Evolutionary conservation across 2,888 invertebrate genomes (phyloP).

Genomic region (Caenorhabditis uteleia): DNA sequence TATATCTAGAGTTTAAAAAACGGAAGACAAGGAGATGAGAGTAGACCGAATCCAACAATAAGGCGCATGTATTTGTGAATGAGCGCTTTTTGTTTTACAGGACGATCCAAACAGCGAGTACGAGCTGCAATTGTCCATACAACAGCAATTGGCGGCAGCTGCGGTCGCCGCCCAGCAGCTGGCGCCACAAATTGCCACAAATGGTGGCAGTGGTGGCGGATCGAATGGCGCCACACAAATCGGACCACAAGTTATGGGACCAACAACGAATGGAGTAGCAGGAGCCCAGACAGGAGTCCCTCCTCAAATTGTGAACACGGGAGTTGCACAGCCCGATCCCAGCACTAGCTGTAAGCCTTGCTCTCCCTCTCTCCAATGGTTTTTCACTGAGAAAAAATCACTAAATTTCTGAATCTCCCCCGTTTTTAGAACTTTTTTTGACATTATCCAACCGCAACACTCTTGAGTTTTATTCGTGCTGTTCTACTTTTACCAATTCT

Average conservation of each 20-base stretch:
- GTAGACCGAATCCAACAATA: slow-evolving; percentile 1
- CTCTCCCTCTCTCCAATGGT: slow-evolving; percentile 20
- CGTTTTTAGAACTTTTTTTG: background rate
- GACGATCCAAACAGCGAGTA: slow-evolving; percentile 44
- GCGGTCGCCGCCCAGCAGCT: slow-evolving; percentile 8
- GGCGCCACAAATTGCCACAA: slow-evolving; percentile 28
- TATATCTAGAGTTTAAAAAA: too few species aligned
- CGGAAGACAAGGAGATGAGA: background rate
- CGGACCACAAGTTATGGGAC: slow-evolving; percentile 35
- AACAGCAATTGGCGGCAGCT: slow-evolving; percentile 46
- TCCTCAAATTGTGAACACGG: background rate
- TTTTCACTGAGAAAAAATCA: background rate
- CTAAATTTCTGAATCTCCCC: slow-evolving; percentile 1
- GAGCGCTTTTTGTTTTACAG: slow-evolving; percentile 50
- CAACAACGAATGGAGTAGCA: background rate
- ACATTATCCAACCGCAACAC: slow-evolving; percentile 21
- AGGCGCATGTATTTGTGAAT: slow-evolving; percentile 45
- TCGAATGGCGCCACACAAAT: slow-evolving; percentile 26
- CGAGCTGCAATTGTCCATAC: slow-evolving; percentile 48
- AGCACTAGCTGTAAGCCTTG: slow-evolving; percentile 53
- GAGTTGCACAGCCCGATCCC: slow-evolving; percentile 46
- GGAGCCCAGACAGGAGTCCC: slow-evolving; percentile 1
- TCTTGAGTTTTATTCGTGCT: slow-evolving; percentile 43
- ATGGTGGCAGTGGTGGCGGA: too few species aligned
- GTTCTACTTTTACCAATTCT: slow-evolving; percentile 33